phyloP scores from a whole-genome alignment of 1,140 invertebrate genomes.

The Drosophila nannoptera region DNA sequence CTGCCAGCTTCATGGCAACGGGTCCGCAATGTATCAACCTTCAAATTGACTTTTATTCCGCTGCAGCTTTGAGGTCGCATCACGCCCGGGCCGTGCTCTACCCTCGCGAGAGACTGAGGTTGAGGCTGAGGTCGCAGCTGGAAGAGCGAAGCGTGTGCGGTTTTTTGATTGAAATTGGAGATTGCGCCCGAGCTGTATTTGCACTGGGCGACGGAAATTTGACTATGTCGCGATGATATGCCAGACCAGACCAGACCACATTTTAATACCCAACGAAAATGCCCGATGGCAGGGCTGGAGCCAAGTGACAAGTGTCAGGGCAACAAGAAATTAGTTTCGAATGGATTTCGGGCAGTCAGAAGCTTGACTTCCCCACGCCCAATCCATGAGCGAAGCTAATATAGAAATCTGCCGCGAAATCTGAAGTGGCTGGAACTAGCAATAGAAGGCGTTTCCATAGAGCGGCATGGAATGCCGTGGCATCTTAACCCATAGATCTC shows the following conservation, averaged over 20 bases:
- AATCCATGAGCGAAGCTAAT: constrained; percentile 5
- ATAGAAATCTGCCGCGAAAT: neutral
- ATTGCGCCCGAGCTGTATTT: constrained; percentile 65
- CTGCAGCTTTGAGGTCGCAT: constrained; percentile 69
- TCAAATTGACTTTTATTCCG: constrained; percentile 73
- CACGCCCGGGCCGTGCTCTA: neutral
- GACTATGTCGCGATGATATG: constrained; percentile 63
- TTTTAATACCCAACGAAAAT: constrained; percentile 59
- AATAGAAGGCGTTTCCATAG: no score
- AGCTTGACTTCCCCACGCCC: constrained; percentile 15
- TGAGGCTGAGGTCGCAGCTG: constrained; percentile 6
- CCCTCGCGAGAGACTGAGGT: neutral
- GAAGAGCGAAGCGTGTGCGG: constrained; percentile 46
- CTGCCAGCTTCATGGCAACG: constrained; percentile 59
- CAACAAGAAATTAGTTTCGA: constrained; percentile 68
- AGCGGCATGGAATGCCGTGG: no score
- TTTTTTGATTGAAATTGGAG: constrained; percentile 77
- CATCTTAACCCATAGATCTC: no score
- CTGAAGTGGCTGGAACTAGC: neutral
- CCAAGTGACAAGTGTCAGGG: constrained; percentile 42
- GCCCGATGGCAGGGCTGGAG: constrained; percentile 53
- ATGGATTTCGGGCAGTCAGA: constrained; percentile 25
- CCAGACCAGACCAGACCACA: constrained; percentile 51
- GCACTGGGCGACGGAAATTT: constrained; percentile 66
- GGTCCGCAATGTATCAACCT: constrained; percentile 68